Conservation (phyloP, 2,113 vertebrate species). For the Oreocharis arfaki region DNA sequence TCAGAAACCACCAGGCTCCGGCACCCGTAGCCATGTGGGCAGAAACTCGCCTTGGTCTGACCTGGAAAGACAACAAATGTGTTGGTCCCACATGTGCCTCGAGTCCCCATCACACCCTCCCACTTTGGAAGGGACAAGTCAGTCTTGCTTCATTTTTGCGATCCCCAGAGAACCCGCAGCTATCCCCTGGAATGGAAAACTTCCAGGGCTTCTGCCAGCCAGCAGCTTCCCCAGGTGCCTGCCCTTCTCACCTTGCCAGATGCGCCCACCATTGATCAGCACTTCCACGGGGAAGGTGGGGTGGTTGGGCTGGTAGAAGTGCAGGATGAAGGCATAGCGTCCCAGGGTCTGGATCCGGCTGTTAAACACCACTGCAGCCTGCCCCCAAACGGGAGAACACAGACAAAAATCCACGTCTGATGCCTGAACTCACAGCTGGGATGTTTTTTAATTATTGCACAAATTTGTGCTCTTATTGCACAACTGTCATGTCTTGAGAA, state of each 20-base stretch:
- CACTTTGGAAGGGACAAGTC: neutral
- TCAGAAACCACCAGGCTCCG: slow-evolving; percentile 85
- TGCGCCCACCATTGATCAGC: slow-evolving; percentile 81
- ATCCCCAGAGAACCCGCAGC: neutral
- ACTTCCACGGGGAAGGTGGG: slow-evolving; percentile 84
- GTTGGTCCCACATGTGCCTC: neutral
- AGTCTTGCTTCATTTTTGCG: neutral
- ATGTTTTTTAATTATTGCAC: neutral
- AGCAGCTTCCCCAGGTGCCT: neutral
- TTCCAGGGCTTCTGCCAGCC: neutral
- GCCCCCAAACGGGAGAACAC: slow-evolving; percentile 50
- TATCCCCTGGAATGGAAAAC: neutral
- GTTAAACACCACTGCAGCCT: slow-evolving; percentile 84
- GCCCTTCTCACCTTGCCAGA: slow-evolving; percentile 88
- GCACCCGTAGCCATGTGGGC: slow-evolving; percentile 90
- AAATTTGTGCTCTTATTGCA: neutral
- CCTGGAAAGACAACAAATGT: slow-evolving; percentile 68
- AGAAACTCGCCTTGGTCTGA: slow-evolving; percentile 85
- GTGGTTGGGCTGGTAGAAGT: slow-evolving; percentile 89
- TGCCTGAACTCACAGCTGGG: neutral
- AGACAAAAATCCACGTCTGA: neutral
- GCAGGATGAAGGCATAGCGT: slow-evolving; percentile 91
- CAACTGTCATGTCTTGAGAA: neutral
- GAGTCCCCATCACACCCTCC: neutral
- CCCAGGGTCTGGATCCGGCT: slow-evolving; percentile 80